Evolutionary conservation across 2,797 vertebrate species (phyloP), one percentile per base, ranked within the genome.

Genomic region (Acestrorhynchus altus): DNA sequence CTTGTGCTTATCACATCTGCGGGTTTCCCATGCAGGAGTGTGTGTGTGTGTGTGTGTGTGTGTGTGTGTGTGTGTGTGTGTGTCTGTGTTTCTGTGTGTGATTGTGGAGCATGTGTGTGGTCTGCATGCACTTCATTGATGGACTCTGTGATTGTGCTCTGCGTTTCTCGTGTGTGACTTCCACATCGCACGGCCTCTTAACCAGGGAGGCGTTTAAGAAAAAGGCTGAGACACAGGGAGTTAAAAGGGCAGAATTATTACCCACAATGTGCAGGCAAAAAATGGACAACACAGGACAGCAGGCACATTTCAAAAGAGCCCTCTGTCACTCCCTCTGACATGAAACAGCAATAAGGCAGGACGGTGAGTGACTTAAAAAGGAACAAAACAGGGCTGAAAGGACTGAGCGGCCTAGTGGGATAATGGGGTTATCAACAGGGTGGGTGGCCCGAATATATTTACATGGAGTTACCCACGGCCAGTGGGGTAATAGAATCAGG

Each of bases 371-470:
- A 86, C 80, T 84, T 83, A 86, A 87, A 86, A 84, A 78, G 78
- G 80, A 66, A 81, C 79, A 81, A 83, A 84, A 78, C 80, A 78
- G 80, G 80, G 76, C 61, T 51, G 78, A 76, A 82, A 84, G 82
- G 83, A 79, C 84, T 64, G 69, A 83, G 72, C 71, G 68, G 77
- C 78, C 74, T 61, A 74, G 51, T 59, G 20, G 72, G 81, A 88
- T 84, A 86, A 88, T 88, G 81, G 84, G 86, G 83, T 86, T 86
- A 83, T 86, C 78, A 57, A 60, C 85, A 51, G 84, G 83, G 83
- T 88, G 85, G 87, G 87, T 87, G 87, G 87, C 83, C 87, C 56
- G 81, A 84, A 86, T 86, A 83, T 76, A 84, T 87, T 88, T 86
- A 74, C 83, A 84, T 77, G 74, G 74, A 18, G 81, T 79, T 82